These are phyloP conservation scores for Leistus spinibarbis DNA, from an alignment of 2,888 invertebrate species.

Conservation along the genomic window DNA sequence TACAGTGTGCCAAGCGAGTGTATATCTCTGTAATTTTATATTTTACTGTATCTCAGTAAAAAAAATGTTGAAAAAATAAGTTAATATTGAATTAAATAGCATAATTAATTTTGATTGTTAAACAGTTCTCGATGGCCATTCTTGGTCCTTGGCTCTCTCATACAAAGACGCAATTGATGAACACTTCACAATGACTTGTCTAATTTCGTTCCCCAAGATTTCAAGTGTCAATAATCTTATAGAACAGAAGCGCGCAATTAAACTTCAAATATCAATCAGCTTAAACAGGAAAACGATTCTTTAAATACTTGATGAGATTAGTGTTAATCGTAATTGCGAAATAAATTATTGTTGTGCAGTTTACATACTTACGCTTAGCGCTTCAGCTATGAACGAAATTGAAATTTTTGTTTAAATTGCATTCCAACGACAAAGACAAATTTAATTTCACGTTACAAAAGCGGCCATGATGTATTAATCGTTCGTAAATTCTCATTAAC, in stretches of 20 bases:
- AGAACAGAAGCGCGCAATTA: neutral
- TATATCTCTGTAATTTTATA: too few relatives aligned
- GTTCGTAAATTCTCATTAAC: conserved; percentile 36
- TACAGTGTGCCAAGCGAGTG: too few relatives aligned
- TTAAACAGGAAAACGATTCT: neutral
- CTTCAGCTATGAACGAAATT: conserved; percentile 27
- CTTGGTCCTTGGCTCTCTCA: too few relatives aligned
- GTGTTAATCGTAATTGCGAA: neutral
- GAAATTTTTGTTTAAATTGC: conserved; percentile 37
- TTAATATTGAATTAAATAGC: too few relatives aligned
- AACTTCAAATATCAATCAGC: neutral
- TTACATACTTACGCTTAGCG: conserved; percentile 22
- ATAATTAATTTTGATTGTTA: too few relatives aligned
- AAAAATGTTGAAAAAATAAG: too few relatives aligned
- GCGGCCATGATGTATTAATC: conserved; percentile 33
- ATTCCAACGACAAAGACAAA: conserved; percentile 32
- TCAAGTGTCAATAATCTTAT: neutral
- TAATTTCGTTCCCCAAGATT: neutral
- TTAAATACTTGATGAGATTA: neutral
- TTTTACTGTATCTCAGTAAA: too few relatives aligned
- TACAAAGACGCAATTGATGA: too few relatives aligned
- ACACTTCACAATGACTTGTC: too few relatives aligned
- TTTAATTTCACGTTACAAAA: conserved; percentile 31
- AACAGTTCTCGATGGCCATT: too few relatives aligned
- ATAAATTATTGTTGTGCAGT: conserved; percentile 14